Conservation (phyloP, 2,113 vertebrate genomes). For the Menidia beryllina region DNA sequence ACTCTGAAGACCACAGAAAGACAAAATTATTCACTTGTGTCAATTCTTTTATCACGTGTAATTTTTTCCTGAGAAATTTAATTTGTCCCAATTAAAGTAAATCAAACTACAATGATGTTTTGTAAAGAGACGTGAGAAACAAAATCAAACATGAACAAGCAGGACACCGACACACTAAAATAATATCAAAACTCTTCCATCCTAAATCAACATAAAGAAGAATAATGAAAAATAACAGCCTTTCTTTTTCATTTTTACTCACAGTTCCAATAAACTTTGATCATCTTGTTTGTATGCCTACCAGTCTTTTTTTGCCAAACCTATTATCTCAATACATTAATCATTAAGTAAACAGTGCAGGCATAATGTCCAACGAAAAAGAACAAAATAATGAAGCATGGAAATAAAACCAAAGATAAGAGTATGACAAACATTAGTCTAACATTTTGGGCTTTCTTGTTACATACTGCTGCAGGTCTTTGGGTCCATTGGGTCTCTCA, state of each 20-base stretch:
- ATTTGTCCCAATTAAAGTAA: conserved; percentile 64
- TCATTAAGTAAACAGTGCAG: conserved; percentile 54
- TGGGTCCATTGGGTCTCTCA: conserved; percentile 52
- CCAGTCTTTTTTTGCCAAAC: conserved; percentile 25
- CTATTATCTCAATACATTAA: conserved; percentile 52
- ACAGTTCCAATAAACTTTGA: conserved; percentile 4
- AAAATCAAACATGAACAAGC: conserved; percentile 32
- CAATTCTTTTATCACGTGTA: conserved; percentile 45
- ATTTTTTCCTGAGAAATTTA: conserved; percentile 82
- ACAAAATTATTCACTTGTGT: conserved; percentile 51
- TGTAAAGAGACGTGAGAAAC: too few relatives aligned
- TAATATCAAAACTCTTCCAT: conserved; percentile 35
- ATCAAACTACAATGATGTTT: conserved; percentile 61
- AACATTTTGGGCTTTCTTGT: conserved; percentile 48
- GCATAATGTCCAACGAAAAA: conserved; percentile 53
- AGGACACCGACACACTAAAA: conserved; percentile 54
- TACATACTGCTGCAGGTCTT: conserved; percentile 46
- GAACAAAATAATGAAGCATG: conserved; percentile 49
- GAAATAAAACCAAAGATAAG: conserved; percentile 50
- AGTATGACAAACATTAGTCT: conserved; percentile 42
- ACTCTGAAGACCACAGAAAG: conserved; percentile 58
- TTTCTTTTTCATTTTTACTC: too few relatives aligned
- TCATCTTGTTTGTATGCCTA: conserved; percentile 46
- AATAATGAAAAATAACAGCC: conserved; percentile 42
- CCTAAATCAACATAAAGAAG: conserved; percentile 35